Percentiles rank a stretch among this genome's conserved stretches.
Conservation (phyloP, 2,113 vertebrate genomes). For the Emberiza fucata region DNA sequence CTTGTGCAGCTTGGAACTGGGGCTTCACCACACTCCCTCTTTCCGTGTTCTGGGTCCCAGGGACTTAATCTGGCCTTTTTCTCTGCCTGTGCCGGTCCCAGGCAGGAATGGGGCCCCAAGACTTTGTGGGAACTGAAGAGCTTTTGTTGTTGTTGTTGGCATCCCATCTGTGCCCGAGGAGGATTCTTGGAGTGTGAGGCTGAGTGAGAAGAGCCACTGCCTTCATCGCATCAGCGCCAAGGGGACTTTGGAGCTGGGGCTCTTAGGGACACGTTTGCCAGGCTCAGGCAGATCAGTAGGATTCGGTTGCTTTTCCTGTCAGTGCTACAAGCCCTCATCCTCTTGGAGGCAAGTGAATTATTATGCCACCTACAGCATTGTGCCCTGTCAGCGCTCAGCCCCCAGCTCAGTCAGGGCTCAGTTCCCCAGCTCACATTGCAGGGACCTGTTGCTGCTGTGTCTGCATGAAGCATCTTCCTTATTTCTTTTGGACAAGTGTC, state of each 20-base stretch:
- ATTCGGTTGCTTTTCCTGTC: not conserved
- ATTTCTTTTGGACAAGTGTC: not conserved
- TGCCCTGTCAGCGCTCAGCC: not conserved
- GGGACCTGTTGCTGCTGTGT: not conserved
- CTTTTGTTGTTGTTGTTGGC: not conserved
- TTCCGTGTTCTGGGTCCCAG: not conserved
- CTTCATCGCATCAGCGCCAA: not conserved
- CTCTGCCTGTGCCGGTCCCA: rapidly evolving
- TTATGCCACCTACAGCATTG: not conserved
- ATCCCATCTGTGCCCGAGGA: not conserved
- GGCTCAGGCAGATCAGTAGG: not conserved
- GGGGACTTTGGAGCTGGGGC: not conserved
- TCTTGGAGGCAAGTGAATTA: not conserved
- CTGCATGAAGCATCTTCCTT: not conserved
- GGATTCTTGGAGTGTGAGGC: not conserved
- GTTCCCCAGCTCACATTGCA: not conserved
- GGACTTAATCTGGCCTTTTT: not conserved
- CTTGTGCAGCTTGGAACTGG: not conserved
- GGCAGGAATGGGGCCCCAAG: not conserved
- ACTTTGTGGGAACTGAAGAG: not conserved
- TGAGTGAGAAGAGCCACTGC: not conserved
- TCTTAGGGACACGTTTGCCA: not conserved
- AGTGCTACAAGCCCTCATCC: not conserved
- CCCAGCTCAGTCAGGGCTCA: not conserved
- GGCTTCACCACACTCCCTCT: not conserved